These are phyloP conservation scores for Aramus guarauna DNA, from an alignment of 2,113 vertebrate species.

Conservation along the genomic window DNA sequence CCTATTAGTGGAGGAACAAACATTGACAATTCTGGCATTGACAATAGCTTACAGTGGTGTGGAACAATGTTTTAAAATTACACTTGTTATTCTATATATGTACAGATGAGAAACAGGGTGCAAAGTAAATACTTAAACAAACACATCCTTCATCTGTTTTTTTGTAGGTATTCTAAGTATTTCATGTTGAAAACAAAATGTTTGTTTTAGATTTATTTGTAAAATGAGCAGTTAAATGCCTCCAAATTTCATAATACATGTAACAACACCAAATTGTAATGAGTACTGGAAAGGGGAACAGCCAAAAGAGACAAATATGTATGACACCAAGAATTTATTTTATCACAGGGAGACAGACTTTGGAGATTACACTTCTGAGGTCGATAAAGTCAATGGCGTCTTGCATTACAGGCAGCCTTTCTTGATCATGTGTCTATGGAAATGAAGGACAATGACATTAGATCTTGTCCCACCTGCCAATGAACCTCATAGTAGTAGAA, in stretches of 20 bases:
- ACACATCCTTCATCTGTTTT: not conserved
- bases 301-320: not conserved
- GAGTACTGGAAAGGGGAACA: not conserved
- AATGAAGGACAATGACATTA: not conserved
- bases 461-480: not conserved
- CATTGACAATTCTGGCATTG: not conserved
- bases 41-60: not conserved
- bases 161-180: not conserved
- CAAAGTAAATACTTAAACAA: not conserved
- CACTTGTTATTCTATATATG: not conserved
- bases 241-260: not conserved
- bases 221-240: not conserved
- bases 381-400: not conserved
- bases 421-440: not conserved
- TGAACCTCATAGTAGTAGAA: not conserved
- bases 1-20: not conserved
- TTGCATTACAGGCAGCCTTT: not conserved
- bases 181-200: not conserved
- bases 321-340: not conserved
- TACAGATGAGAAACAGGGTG: not conserved
- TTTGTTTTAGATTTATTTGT: not conserved
- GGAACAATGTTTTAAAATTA: not conserved
- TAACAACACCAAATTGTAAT: not conserved
- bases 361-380: not conserved
- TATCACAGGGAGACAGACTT: not conserved